Percentiles rank a stretch among this genome's conserved stretches.
These are phyloP conservation scores for Pelmatolapia mariae DNA, from an alignment of 2,113 vertebrate species.

Conservation along the genomic window DNA sequence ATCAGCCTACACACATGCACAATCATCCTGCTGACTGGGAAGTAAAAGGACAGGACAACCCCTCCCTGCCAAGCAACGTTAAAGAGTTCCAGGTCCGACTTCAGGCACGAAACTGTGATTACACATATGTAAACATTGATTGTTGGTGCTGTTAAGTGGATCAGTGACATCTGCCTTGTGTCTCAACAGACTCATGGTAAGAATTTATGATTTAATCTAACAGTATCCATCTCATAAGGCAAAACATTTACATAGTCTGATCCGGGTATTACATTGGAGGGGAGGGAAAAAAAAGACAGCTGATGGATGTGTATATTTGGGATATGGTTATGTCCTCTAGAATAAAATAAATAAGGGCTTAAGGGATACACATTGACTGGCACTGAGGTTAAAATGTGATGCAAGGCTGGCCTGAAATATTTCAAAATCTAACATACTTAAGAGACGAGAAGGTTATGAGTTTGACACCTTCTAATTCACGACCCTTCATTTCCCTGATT, in stretches of 20 bases:
- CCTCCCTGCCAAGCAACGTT: neutral
- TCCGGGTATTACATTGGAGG: neutral
- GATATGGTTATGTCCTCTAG: neutral
- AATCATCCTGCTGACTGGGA: neutral
- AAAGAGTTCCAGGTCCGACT: neutral
- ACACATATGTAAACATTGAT: neutral
- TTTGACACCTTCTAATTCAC: constrained; percentile 26
- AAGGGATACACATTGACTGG: neutral
- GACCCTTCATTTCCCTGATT: constrained; percentile 42
- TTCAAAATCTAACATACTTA: neutral
- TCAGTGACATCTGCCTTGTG: neutral
- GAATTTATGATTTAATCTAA: neutral
- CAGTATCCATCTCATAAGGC: neutral
- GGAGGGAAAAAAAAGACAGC: neutral
- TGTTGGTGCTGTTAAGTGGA: neutral
- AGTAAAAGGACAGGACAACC: neutral
- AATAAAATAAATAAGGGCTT: neutral
- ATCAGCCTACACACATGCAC: neutral
- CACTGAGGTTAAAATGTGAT: neutral
- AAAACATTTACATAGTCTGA: neutral
- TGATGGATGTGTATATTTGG: neutral
- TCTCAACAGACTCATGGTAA: neutral
- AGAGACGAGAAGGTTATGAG: neutral
- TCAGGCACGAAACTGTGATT: neutral
- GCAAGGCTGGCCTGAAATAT: neutral